phyloP scores from a whole-genome alignment of 2,797 vertebrate species.

The Thaleichthys pacificus region DNA sequence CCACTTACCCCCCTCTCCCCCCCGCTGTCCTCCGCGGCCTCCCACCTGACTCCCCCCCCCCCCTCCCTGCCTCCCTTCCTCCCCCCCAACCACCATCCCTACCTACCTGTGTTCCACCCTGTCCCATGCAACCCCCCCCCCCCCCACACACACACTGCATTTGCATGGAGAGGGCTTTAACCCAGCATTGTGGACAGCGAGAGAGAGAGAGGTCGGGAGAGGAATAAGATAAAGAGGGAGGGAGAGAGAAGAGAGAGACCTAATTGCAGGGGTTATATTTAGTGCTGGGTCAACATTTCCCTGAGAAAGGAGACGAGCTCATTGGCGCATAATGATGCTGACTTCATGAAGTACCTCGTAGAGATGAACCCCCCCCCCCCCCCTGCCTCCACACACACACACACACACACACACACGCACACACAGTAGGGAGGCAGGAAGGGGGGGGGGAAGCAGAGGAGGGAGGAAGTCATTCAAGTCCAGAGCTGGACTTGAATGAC shows the following conservation, averaged over 20 bases:
- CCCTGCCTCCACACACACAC: no score
- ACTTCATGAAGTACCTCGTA: slow-evolving; percentile 44
- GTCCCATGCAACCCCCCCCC: no score
- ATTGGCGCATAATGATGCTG: slow-evolving; percentile 58
- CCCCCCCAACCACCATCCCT: no score
- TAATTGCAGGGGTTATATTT: slow-evolving; percentile 66
- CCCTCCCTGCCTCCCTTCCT: background rate
- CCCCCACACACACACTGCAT: background rate
- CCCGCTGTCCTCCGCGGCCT: slow-evolving; percentile 41
- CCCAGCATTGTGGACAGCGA: background rate
- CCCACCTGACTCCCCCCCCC: slow-evolving; percentile 15
- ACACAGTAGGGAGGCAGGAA: slow-evolving; percentile 23
- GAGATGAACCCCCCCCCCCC: slow-evolving; percentile 28
- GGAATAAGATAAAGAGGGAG: background rate
- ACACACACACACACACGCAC: no score
- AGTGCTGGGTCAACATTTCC: slow-evolving; percentile 62
- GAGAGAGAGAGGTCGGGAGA: background rate
- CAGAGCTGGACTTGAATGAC: slow-evolving; percentile 14
- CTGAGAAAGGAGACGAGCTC: slow-evolving; percentile 43
- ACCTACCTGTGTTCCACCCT: background rate
- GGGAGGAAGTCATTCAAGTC: slow-evolving; percentile 9
- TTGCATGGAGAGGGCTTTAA: background rate
- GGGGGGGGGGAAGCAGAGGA: slow-evolving; percentile 30
- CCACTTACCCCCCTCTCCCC: slow-evolving; percentile 59
- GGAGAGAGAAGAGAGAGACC: slow-evolving; percentile 44